Conservation (phyloP, 53 echinoderm and acorn worm genomes). For the Echinometra lucunter region DNA sequence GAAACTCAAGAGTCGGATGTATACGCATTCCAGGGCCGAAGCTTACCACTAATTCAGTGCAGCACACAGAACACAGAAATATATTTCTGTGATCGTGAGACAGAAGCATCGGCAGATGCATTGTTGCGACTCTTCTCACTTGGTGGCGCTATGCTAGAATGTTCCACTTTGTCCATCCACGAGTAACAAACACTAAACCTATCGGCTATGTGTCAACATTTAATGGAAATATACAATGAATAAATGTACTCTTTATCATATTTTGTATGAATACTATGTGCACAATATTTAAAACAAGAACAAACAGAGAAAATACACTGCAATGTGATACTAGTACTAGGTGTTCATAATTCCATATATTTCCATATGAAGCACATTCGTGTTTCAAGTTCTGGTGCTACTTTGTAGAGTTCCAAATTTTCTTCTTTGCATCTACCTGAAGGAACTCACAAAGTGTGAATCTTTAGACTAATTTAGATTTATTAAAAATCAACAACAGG, state of each 20-base stretch:
- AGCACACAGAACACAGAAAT: too few relatives aligned
- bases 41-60: background rate
- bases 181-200: background rate
- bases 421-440: too few relatives aligned
- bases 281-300: too few relatives aligned
- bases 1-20: background rate
- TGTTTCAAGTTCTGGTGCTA: too few relatives aligned
- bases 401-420: background rate
- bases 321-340: background rate
- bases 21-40: background rate
- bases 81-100: too few relatives aligned
- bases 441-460: too few relatives aligned
- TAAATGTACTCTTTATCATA: background rate
- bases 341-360: too few relatives aligned
- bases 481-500: too few relatives aligned
- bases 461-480: too few relatives aligned
- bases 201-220: background rate
- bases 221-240: background rate
- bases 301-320: background rate
- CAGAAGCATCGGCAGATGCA: too few relatives aligned
- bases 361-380: too few relatives aligned
- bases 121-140: background rate
- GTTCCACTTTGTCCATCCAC: background rate
- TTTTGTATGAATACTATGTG: background rate
- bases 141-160: background rate